A percentile compares a stretch with the other conserved stretches of the same genome.
These are phyloP conservation scores for Gymnothorax javanicus DNA, from an alignment of 2,797 vertebrate genomes.

Conservation along the genomic window DNA sequence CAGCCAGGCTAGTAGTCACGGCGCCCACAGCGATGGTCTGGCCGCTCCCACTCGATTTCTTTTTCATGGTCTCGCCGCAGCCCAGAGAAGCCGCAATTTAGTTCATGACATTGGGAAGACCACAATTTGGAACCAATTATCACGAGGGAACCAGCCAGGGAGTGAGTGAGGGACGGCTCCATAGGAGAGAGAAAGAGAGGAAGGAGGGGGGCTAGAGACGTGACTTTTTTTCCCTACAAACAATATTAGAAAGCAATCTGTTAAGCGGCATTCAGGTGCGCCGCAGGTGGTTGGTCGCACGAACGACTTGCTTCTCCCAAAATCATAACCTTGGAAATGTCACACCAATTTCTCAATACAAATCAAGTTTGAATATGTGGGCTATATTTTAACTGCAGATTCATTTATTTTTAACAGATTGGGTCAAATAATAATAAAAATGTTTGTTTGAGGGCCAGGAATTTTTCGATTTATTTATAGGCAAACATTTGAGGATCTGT, in stretches of 20 bases:
- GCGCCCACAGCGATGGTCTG: slow-evolving; percentile 67
- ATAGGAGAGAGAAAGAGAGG: not conserved
- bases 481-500: not conserved
- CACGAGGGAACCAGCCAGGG: not conserved
- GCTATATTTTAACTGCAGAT: not conserved
- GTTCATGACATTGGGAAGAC: slow-evolving; percentile 42
- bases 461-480: not conserved
- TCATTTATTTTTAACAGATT: not conserved
- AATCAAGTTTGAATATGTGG: not conserved
- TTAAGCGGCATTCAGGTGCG: not conserved
- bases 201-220: not conserved
- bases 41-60: slow-evolving; percentile 56
- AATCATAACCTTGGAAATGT: not conserved
- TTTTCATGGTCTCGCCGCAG: slow-evolving; percentile 18
- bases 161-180: slow-evolving; percentile 1
- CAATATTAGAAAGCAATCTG: not conserved
- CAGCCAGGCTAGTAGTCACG: slow-evolving; percentile 51
- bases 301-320: not conserved
- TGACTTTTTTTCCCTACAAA: slow-evolving; percentile 27
- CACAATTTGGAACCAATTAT: slow-evolving; percentile 31
- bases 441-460: not conserved
- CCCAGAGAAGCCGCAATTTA: slow-evolving; percentile 16
- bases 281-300: not conserved
- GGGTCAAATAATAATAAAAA: not conserved
- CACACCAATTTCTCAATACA: not conserved